A percentile compares a stretch with the other conserved stretches of the same genome.
Conservation (phyloP, 2,113 vertebrate species). For the Arenaria interpres region DNA sequence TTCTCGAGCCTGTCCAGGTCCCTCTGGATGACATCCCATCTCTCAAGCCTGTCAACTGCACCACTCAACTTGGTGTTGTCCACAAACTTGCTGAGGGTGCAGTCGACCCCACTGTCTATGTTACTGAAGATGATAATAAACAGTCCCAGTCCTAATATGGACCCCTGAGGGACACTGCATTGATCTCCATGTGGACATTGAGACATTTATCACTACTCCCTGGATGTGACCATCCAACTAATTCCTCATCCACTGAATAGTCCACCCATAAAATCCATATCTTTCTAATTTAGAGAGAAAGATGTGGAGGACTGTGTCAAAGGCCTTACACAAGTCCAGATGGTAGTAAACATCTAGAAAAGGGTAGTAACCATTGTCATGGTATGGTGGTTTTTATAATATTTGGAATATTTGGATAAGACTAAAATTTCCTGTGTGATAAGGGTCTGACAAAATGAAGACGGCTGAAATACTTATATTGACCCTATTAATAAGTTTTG, state of each 20-base stretch:
- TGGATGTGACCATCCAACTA: neutral
- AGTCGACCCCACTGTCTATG: neutral
- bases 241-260: neutral
- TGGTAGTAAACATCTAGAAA: neutral
- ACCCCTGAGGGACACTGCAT: neutral
- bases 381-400: neutral
- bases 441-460: neutral
- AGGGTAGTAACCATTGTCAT: neutral
- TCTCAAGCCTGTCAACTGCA: neutral
- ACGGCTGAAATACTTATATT: neutral
- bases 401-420: neutral
- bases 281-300: neutral
- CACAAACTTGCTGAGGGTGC: neutral
- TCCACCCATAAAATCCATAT: neutral
- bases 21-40: neutral
- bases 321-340: neutral
- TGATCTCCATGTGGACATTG: neutral
- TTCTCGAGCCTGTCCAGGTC: neutral
- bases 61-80: neutral
- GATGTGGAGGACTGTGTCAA: neutral
- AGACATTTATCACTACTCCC: neutral
- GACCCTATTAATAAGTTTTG: neutral
- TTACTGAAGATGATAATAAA: neutral
- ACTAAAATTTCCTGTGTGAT: neutral
- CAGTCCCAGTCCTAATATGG: neutral